phyloP scores from a whole-genome alignment of 2,888 invertebrate species.

The Diabrotica balteata region DNA sequence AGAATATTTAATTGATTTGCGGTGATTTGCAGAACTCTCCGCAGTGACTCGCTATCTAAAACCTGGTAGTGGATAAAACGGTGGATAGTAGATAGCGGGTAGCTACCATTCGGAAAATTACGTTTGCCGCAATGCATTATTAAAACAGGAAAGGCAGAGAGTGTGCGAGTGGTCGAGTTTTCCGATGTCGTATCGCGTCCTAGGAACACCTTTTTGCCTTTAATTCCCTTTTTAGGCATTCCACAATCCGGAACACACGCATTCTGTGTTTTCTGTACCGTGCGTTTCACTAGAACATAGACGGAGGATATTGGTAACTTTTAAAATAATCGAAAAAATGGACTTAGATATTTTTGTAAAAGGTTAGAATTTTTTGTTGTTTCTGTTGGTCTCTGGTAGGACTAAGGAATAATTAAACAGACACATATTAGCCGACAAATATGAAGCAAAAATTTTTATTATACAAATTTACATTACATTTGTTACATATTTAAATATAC shows the following conservation, averaged over 20 bases:
- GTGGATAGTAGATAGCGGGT: constrained; percentile 4
- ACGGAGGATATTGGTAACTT: not conserved
- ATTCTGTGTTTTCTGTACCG: constrained; percentile 6
- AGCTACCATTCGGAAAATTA: constrained; percentile 26
- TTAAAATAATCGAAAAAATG: not conserved
- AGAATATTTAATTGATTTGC: too few species aligned
- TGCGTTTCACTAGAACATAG: not conserved
- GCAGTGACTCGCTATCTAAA: not conserved
- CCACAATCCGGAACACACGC: constrained; percentile 22
- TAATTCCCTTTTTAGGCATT: constrained; percentile 21
- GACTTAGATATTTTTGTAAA: too few species aligned
- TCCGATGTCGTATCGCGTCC: constrained; percentile 23
- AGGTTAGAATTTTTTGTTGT: too few species aligned
- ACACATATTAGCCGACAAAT: too few species aligned
- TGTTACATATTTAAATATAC: too few species aligned
- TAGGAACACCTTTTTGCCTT: constrained; percentile 21
- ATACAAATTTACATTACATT: too few species aligned
- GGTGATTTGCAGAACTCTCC: not conserved
- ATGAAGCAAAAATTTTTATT: too few species aligned
- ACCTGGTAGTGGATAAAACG: not conserved
- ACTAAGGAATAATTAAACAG: too few species aligned
- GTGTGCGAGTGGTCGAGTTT: constrained; percentile 23
- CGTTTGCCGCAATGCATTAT: constrained; percentile 28
- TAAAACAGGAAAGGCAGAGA: constrained; percentile 20
- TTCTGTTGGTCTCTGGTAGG: too few species aligned